These are phyloP conservation scores for Sebastes oblongus DNA, from an alignment of 2,797 vertebrate genomes.

Conservation along the genomic window DNA sequence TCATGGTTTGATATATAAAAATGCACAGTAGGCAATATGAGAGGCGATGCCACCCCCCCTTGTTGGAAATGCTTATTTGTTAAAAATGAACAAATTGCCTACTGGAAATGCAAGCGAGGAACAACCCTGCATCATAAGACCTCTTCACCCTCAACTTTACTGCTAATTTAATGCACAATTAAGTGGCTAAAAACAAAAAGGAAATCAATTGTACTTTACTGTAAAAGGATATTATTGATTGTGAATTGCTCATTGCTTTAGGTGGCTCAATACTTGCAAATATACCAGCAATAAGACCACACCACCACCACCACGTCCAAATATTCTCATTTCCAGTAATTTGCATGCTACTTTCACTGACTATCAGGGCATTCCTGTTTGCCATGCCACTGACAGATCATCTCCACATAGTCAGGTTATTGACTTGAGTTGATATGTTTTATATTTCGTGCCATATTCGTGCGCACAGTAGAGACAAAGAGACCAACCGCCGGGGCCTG, in stretches of 20 bases:
- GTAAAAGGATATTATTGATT: constrained; percentile 31
- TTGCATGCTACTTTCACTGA: neutral
- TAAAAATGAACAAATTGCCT: neutral
- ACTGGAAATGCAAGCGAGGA: constrained; percentile 23
- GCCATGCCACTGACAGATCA: neutral
- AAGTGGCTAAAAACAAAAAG: constrained; percentile 17
- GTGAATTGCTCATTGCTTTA: neutral
- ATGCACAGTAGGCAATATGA: neutral
- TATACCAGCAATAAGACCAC: neutral
- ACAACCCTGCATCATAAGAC: neutral
- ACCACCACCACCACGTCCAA: neutral
- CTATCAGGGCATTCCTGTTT: constrained; percentile 1
- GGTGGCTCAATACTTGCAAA: constrained; percentile 8
- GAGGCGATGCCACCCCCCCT: too few relatives aligned
- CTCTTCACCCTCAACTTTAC: neutral
- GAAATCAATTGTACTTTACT: constrained; percentile 14
- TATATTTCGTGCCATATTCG: constrained; percentile 42
- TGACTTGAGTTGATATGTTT: constrained; percentile 15
- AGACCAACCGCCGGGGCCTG: constrained; percentile 52
- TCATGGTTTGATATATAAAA: constrained; percentile 31
- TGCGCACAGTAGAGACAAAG: constrained; percentile 59
- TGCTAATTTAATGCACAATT: constrained; percentile 10
- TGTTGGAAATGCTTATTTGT: too few relatives aligned
- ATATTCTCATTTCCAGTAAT: constrained; percentile 13
- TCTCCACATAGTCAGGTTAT: neutral